Percentiles rank a stretch among this genome's conserved stretches.
These are phyloP conservation scores for Muscina levida DNA, from an alignment of 2,888 invertebrate species.

Conservation along the genomic window DNA sequence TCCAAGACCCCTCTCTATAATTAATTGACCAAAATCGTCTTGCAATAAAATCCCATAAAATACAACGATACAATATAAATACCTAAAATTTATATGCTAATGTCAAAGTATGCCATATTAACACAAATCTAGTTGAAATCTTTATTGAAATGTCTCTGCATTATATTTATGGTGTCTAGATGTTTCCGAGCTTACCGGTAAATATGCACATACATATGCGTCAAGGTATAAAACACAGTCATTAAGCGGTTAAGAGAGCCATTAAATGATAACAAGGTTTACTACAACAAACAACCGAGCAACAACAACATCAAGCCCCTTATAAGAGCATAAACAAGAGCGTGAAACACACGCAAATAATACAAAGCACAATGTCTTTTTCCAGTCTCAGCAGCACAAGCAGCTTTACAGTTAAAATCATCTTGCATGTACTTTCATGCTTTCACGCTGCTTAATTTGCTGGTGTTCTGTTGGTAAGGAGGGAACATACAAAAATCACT, in stretches of 20 bases:
- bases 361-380: slow-evolving; percentile 20
- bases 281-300: slow-evolving; percentile 27
- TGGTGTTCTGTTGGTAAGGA: slow-evolving; percentile 4
- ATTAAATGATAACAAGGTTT: slow-evolving; percentile 56
- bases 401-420: slow-evolving; percentile 15
- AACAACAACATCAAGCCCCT: background rate
- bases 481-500: slow-evolving; percentile 52
- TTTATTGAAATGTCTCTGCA: slow-evolving; percentile 40
- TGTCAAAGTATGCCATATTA: too few species aligned
- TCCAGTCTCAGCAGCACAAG: background rate
- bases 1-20: too few species aligned
- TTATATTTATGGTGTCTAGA: slow-evolving; percentile 27
- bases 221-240: slow-evolving; percentile 36
- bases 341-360: slow-evolving; percentile 46
- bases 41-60: too few species aligned
- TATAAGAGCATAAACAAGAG: slow-evolving; percentile 23
- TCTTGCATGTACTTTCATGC: background rate
- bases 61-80: too few species aligned
- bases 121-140: background rate
- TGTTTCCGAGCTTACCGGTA: background rate
- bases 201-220: background rate
- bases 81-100: too few species aligned
- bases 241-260: slow-evolving; percentile 58
- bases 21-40: too few species aligned
- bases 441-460: slow-evolving; percentile 13